phyloP scores from a whole-genome alignment of 2,113 vertebrate genomes.

The Rhadina sibilatrix region DNA sequence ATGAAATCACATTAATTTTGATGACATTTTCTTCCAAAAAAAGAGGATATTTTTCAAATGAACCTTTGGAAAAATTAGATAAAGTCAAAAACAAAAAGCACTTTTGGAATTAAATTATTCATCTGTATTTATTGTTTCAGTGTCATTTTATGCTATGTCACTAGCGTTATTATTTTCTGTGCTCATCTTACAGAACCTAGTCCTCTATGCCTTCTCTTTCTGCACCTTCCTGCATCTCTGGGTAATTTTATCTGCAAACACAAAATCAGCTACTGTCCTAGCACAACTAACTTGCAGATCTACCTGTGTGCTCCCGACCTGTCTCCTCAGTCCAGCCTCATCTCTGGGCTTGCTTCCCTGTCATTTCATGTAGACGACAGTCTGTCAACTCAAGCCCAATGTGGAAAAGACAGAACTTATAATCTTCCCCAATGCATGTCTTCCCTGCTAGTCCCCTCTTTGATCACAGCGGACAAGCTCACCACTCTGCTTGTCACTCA shows the following conservation, averaged over 20 bases:
- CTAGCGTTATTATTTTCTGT: background rate
- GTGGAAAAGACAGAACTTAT: constrained; percentile 20
- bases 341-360: background rate
- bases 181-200: background rate
- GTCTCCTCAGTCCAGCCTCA: constrained; percentile 10
- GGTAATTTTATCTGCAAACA: background rate
- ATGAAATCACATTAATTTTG: constrained; percentile 19
- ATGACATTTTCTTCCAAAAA: background rate
- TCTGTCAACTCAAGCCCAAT: background rate
- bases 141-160: background rate
- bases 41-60: background rate
- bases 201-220: background rate
- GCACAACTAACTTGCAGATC: background rate
- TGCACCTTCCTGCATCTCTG: background rate
- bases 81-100: background rate
- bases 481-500: constrained; percentile 14
- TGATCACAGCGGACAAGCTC: constrained; percentile 22
- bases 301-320: background rate
- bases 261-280: rapidly evolving
- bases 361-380: background rate
- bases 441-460: background rate
- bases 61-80: background rate
- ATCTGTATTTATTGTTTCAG: background rate
- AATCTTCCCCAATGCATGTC: constrained; percentile 39
- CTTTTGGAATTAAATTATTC: constrained; percentile 13